Evolutionary conservation across 2,797 vertebrate genomes (phyloP).

Genomic region (Artibeus jamaicensis): DNA sequence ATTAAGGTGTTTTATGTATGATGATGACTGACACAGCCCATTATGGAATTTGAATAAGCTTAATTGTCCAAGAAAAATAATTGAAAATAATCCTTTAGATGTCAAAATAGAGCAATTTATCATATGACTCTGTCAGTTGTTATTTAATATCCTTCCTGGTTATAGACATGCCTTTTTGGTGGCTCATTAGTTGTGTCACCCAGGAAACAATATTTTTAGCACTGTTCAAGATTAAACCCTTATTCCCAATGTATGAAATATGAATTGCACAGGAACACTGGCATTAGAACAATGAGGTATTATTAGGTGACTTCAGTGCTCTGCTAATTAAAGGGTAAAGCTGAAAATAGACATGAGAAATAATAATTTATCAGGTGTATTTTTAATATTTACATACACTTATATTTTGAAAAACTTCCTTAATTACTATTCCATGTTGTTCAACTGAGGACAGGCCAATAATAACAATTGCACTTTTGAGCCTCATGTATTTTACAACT

Average conservation of each 20-base stretch:
- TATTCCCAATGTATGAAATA: constrained; percentile 12
- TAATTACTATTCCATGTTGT: not conserved
- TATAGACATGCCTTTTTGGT: constrained; percentile 67
- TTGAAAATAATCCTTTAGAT: constrained; percentile 83
- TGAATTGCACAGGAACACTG: not conserved
- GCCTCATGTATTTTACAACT: not conserved
- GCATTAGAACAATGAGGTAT: not conserved
- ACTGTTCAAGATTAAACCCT: constrained; percentile 46
- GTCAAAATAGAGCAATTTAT: constrained; percentile 81
- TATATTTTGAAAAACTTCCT: not conserved
- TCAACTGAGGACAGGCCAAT: not conserved
- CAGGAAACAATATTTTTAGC: constrained; percentile 57
- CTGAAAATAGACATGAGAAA: not conserved
- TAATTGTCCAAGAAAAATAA: constrained; percentile 84
- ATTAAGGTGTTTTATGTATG: constrained; percentile 81
- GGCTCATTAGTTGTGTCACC: constrained; percentile 73
- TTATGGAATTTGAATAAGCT: constrained; percentile 82
- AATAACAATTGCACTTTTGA: not conserved
- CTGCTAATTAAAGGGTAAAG: constrained; percentile 2
- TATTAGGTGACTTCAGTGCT: not conserved
- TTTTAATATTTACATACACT: not conserved
- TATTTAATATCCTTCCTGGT: constrained; percentile 71
- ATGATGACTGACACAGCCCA: constrained; percentile 80
- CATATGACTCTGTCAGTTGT: constrained; percentile 71
- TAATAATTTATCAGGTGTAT: constrained; percentile 7